These are phyloP conservation scores for Zaprionus lineosus DNA, from an alignment of 2,888 invertebrate genomes.

Conservation along the genomic window DNA sequence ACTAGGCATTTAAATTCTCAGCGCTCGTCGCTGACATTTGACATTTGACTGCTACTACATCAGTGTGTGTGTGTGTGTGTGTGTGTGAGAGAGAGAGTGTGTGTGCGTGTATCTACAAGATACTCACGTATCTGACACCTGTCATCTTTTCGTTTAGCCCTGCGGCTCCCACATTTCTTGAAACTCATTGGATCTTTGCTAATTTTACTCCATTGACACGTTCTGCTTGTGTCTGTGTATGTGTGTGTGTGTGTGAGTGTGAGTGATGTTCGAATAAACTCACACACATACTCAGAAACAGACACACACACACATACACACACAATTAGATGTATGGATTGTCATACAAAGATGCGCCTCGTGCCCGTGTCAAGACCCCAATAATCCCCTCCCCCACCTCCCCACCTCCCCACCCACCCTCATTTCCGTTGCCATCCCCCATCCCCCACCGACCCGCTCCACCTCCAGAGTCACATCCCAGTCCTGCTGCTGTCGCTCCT, in stretches of 20 bases:
- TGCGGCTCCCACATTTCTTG: not conserved
- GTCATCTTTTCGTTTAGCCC: conserved; percentile 76
- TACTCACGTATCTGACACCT: conserved; percentile 72
- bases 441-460: not conserved
- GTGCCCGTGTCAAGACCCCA: conserved; percentile 50
- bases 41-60: conserved; percentile 36
- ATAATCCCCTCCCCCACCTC: conserved; percentile 30
- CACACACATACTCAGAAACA: conserved; percentile 6
- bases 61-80: conserved; percentile 1
- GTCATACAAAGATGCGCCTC: conserved; percentile 28
- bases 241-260: conserved; percentile 26
- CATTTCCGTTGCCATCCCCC: conserved; percentile 1
- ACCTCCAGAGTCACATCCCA: not conserved
- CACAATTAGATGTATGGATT: not conserved
- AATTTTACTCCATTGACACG: conserved; percentile 50
- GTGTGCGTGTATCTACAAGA: conserved; percentile 36
- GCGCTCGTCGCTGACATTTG: conserved; percentile 13
- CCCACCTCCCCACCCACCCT: not conserved
- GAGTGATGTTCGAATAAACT: conserved; percentile 34
- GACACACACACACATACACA: conserved; percentile 26
- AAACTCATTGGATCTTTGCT: conserved; percentile 40
- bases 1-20: conserved; percentile 50
- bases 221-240: conserved; percentile 17
- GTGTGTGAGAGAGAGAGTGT: conserved; percentile 2
- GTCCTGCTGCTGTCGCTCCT: conserved; percentile 16